Evolutionary conservation across 92 coral and sea anemone genomes (phyloP).

Genomic region (Parazoanthus swiftii): DNA sequence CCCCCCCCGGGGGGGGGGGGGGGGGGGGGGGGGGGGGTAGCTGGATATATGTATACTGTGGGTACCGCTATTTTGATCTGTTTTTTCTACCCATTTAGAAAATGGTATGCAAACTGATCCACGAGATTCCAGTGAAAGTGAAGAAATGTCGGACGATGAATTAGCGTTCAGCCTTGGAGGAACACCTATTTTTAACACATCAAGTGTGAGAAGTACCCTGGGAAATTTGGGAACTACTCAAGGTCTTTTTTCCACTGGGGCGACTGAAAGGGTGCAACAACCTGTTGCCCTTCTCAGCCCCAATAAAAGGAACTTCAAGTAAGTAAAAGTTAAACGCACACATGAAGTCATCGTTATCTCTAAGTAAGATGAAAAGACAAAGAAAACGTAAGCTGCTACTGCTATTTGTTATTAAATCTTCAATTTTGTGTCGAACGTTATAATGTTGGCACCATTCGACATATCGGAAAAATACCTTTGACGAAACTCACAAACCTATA

Average conservation of each 20-base stretch:
- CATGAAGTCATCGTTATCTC: too few relatives aligned
- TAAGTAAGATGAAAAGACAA: too few relatives aligned
- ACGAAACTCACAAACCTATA: too few relatives aligned
- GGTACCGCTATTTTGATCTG: too few relatives aligned
- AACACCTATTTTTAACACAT: slow-evolving; percentile 56
- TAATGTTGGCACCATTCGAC: too few relatives aligned
- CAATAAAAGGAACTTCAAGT: slow-evolving; percentile 60
- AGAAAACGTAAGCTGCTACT: too few relatives aligned
- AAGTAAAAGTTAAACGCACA: background rate
- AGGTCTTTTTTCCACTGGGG: slow-evolving; percentile 73
- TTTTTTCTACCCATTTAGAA: background rate
- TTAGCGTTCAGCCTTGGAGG: slow-evolving; percentile 78
- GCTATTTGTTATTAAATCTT: too few relatives aligned
- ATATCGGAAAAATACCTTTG: too few relatives aligned
- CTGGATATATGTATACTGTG: too few relatives aligned
- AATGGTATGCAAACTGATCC: slow-evolving; percentile 27
- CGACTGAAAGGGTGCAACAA: slow-evolving; percentile 62
- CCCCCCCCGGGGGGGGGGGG: too few relatives aligned
- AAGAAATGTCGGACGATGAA: slow-evolving; percentile 81
- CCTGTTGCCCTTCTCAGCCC: slow-evolving; percentile 77
- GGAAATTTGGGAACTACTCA: slow-evolving; percentile 67
- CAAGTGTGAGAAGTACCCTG: slow-evolving; percentile 56
- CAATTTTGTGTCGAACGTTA: too few relatives aligned
- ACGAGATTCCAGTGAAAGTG: slow-evolving; percentile 51
- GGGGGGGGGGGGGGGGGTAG: too few relatives aligned